Evolutionary conservation across 2,113 vertebrate species (phyloP).

Genomic region (Psilopsiagon aymara): DNA sequence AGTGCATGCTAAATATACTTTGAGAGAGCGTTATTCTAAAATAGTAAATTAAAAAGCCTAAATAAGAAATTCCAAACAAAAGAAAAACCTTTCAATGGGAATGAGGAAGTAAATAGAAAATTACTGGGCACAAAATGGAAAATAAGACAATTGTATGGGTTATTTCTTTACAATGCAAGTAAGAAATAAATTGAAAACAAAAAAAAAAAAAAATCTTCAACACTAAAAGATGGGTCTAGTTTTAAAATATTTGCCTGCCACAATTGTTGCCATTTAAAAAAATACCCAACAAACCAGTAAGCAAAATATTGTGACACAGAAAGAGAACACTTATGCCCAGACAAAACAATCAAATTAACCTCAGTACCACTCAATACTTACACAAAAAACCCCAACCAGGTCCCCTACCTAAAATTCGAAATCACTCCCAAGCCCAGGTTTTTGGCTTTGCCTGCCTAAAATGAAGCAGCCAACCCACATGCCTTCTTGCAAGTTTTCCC

Average conservation of each 20-base stretch:
- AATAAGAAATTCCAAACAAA: slow-evolving; percentile 50
- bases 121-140: background rate
- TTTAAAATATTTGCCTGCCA: background rate
- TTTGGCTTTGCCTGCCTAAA: background rate
- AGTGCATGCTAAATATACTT: slow-evolving; percentile 55
- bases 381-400: background rate
- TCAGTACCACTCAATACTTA: background rate
- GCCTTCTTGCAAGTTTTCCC: background rate
- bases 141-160: background rate
- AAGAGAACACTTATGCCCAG: background rate
- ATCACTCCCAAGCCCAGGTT: background rate
- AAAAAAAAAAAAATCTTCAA: background rate
- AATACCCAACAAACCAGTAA: background rate
- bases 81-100: slow-evolving; percentile 8
- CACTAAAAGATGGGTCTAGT: background rate
- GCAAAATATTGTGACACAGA: background rate
- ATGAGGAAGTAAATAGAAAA: background rate
- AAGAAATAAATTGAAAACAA: background rate
- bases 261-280: background rate
- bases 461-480: background rate
- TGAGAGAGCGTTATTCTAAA: slow-evolving; percentile 30
- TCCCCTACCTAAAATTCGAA: background rate
- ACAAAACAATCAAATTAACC: background rate
- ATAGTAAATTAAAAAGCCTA: slow-evolving; percentile 46
- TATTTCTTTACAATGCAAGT: background rate